Evolutionary conservation across 1,140 invertebrate genomes (phyloP), one percentile per base, ranked within the genome.

Genomic region (Apolygus lucorum): DNA sequence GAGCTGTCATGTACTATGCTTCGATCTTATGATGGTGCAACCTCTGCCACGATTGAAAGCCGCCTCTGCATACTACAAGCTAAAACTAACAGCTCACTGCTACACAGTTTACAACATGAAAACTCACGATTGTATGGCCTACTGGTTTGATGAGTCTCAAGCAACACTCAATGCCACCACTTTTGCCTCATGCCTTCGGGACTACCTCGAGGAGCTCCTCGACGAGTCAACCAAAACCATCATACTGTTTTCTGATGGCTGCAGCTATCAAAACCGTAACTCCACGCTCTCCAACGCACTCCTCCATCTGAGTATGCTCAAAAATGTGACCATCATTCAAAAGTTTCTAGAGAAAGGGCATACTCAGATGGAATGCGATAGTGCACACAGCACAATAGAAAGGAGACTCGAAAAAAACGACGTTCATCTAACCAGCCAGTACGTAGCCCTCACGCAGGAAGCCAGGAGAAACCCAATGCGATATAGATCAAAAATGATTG

Each of bases 1-100:
- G 27, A n/a, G n/a, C 17, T 1, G 1, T 26, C 63, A 64, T 64
- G 63, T 64, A n/a, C 63, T 64, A 26, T 64, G 63, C 63, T 21
- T 28, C n/a, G 63, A 64, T 64, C 26, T 64, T 17, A 64, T 64
- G 63, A 64, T 64, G 63, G 63, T 64, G n/a, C 63, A 64, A 28
- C 63, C 63, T 1, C 63, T 64, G 26, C 63, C 63, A 25, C n/a
- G 25, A 22, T 64, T 64, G 11, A 64, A 26, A 64, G 25, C n/a
- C 26, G 21, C 63, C 27, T 22, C n/a, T 25, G 63, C 63, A 2
- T 64, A 64, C 14, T 64, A 22, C 2, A 64, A 64, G 11, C 63
- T 64, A 22, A 64, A 64, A 28, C 27, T 64, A 11, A 64, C 63
- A 64, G 63, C 63, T 25, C 63, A 64, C 63, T 64, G 63, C 27